Conservation (phyloP, 2,113 vertebrate genomes). For the Bothrops jararaca region DNA sequence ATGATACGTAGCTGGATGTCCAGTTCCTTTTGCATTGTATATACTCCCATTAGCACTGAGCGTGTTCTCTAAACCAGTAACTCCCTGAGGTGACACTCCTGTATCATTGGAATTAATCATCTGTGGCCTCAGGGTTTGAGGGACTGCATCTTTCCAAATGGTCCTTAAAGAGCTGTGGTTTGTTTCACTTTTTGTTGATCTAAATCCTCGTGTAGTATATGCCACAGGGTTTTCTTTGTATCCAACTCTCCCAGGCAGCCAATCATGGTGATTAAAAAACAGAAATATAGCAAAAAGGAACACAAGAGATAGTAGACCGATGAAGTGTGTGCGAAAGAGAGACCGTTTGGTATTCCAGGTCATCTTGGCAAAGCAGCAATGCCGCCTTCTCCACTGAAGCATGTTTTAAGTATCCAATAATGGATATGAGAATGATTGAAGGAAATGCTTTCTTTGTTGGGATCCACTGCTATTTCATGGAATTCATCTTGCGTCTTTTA, state of each 20-base stretch:
- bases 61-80: conserved; percentile 70
- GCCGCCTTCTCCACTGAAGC: conserved; percentile 88
- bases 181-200: conserved; percentile 76
- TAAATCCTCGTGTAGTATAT: conserved; percentile 74
- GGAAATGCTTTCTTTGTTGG: conserved; percentile 23
- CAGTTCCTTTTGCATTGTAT: conserved; percentile 68
- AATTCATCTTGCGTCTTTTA: conserved; percentile 56
- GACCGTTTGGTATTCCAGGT: conserved; percentile 93
- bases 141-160: conserved; percentile 74
- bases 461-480: conserved; percentile 62
- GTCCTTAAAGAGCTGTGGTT: conserved; percentile 75
- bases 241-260: conserved; percentile 75
- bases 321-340: conserved; percentile 82
- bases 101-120: conserved; percentile 72
- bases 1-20: conserved; percentile 66
- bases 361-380: conserved; percentile 92
- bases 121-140: conserved; percentile 69
- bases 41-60: conserved; percentile 78
- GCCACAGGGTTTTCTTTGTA: conserved; percentile 80
- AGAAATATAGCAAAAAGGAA: conserved; percentile 81
- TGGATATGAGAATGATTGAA: conserved; percentile 34
- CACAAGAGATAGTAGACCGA: conserved; percentile 78
- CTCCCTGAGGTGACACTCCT: conserved; percentile 65
- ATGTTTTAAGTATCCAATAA: conserved; percentile 77
- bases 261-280: conserved; percentile 82